Base-by-base conservation (phyloP, 2,888 invertebrate species). In the Tenthredo livida region DNA sequence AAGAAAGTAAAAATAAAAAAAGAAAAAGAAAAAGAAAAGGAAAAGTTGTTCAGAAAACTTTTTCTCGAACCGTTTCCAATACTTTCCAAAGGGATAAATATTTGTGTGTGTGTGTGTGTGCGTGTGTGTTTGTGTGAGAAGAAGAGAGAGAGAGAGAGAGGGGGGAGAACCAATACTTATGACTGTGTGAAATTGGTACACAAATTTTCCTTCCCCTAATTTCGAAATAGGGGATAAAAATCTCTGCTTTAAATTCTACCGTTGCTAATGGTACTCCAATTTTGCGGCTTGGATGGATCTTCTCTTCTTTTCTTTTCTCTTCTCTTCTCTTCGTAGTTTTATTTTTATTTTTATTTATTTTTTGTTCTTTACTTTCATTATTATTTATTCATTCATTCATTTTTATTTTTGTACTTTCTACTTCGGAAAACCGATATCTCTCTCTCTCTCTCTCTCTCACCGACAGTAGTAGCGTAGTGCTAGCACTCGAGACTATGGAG, bases 31-130 rank as follows among this genome's bases (percentile, higher is more conserved):
- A 33, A 77, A 1, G 9, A 17, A 17, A 33, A 3, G 12, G 7
- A 29, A 50, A 77, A 77, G 29, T 77, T 40, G 50, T 50, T 77
- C 54, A 10, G 54, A 77, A 75, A 77, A 77, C 25, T 77, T 77
- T 47, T 50, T 17, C 72, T 73, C 54, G 25, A 77, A 50, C 50
- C 17, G 50, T 77, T 54, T 77, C 77, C 77, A 54, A 77, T 77
- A 77, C 73, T 40, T 70, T 37, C 70, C n/a, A 5, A 15, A 17
- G 37, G 70, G 70, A 37, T 70, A 70, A 70, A 70, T 70, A 70
- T n/a, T n/a, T 70, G 7, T 2, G 17, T 2, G 29, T 15, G 67
- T 15, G 15, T 33, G 1, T 5, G 67, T 15, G 10, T 29, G 29
- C 5, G 10, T 65, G 15, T 29, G 65, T 29, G 61, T 47, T 25